These are phyloP conservation scores for Tauraco hartlaubi DNA, from an alignment of 2,797 vertebrate genomes.

Conservation along the genomic window DNA sequence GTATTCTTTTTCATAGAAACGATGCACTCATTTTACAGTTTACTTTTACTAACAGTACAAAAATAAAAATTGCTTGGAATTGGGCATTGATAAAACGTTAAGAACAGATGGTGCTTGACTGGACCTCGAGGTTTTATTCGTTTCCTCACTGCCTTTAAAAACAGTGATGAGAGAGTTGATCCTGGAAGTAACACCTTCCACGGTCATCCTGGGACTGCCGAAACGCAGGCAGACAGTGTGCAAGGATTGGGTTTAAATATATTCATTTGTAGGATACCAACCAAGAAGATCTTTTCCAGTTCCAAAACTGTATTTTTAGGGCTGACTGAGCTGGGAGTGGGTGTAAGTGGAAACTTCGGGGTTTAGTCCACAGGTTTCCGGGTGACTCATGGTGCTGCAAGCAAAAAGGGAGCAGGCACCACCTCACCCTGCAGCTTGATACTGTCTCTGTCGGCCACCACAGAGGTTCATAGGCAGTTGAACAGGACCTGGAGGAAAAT, in stretches of 20 bases:
- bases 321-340: background rate
- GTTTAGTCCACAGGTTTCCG: background rate
- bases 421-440: background rate
- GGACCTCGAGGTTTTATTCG: background rate
- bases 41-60: slow-evolving; percentile 19
- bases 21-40: background rate
- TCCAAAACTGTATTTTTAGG: slow-evolving; percentile 14
- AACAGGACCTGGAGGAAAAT: background rate
- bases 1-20: background rate
- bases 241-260: background rate
- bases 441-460: background rate
- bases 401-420: background rate
- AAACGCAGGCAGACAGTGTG: background rate
- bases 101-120: slow-evolving; percentile 11
- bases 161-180: background rate
- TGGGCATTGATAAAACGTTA: background rate
- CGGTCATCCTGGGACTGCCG: background rate
- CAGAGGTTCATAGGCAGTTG: background rate
- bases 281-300: background rate
- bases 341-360: background rate
- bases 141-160: background rate
- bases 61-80: slow-evolving; percentile 10
- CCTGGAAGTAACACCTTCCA: slow-evolving; percentile 31
- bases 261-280: background rate
- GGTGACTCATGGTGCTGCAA: background rate